Evolutionary conservation across 1,140 invertebrate species (phyloP), one percentile per base, ranked within the genome.

Genomic region (Nomia melanderi): DNA sequence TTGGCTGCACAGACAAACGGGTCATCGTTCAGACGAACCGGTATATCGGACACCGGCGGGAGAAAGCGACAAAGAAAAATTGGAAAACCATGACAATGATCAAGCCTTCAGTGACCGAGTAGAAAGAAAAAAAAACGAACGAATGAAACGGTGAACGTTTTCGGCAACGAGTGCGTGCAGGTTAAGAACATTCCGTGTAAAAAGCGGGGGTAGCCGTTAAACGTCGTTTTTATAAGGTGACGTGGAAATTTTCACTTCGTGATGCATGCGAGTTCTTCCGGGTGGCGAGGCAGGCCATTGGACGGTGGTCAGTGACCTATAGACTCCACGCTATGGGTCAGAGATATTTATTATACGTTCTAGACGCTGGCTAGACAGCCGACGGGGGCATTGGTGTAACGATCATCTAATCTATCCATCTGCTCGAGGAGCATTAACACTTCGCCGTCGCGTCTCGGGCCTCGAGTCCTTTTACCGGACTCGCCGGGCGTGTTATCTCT

Each of bases 351-450:
- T 90, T 88, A 80, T 76, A 86, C 85, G 84, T 88, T 87, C 87
- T 89, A 90, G 89, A 90, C 89, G 79, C 62, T 75, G 87, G 79
- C 89, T 89, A 90, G 88, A 90, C 88, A 83, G 85, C 76, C 78
- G 77, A 33, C 65, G 83, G 70, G 86, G 81, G 84, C 82, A 82
- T 79, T 82, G 79, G 79, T 75, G 84, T 71, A 80, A 81, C 79
- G 76, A 77, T 82, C 83, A 75, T 65, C 60, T 83, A 50, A 69
- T 66, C 73, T 70, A 70, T 81, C 72, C 65, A 79, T 85, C 79
- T 86, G 70, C 64, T 53, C 65, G 36, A 25, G 64, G 36, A 59
- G 20, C 67, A 29, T 73, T 77, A 76, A 78, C 59, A 54, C 57
- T 77, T 79, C 57, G 44, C 31, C 54, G 5, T 33, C 41, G 66